These are phyloP conservation scores for Alligator sinensis DNA, from an alignment of 2,113 vertebrate species.

Conservation along the genomic window DNA sequence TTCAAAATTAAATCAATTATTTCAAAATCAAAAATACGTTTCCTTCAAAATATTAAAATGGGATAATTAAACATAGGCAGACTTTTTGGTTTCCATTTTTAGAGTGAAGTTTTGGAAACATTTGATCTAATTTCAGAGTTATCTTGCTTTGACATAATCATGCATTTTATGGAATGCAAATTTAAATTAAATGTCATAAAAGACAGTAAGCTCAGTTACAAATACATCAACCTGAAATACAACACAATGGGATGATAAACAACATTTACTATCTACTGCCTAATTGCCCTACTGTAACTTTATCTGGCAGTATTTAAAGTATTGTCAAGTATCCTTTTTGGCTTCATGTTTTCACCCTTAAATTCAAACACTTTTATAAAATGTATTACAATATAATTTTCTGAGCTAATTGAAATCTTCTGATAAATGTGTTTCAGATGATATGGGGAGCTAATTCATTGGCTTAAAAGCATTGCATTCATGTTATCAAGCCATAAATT, in stretches of 20 bases:
- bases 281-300: not conserved
- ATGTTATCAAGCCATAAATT: not conserved
- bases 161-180: not conserved
- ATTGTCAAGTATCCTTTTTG: not conserved
- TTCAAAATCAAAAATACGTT: not conserved
- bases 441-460: not conserved
- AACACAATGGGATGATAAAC: constrained; percentile 3
- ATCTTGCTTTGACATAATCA: constrained; percentile 18
- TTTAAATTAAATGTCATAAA: constrained; percentile 38
- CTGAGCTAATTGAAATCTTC: constrained; percentile 8
- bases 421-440: not conserved
- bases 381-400: not conserved
- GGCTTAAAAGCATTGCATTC: not conserved
- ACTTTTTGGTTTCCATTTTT: constrained; percentile 33
- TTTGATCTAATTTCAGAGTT: constrained; percentile 31
- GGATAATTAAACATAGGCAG: constrained; percentile 43
- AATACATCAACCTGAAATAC: constrained; percentile 34
- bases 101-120: constrained; percentile 30
- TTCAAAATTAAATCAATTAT: constrained; percentile 10
- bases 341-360: constrained; percentile 14
- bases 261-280: not conserved
- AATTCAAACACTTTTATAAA: not conserved
- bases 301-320: not conserved
- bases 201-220: constrained; percentile 50
- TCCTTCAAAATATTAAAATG: not conserved